Evolutionary conservation across 2,797 vertebrate genomes (phyloP), one percentile per base, ranked within the genome.

Genomic region (Mareca strepera): DNA sequence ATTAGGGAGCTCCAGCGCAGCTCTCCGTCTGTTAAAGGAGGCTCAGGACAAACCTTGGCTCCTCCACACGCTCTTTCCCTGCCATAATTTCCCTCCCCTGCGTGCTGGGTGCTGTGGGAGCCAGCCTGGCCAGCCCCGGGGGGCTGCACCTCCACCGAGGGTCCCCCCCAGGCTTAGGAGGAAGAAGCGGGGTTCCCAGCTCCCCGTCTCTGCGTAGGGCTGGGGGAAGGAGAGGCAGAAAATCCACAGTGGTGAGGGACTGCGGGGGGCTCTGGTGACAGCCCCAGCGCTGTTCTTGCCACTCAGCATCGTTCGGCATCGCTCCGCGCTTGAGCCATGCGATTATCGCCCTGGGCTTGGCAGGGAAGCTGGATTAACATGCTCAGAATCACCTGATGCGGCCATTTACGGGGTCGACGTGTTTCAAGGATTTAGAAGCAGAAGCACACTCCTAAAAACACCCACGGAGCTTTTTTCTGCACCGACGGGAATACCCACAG

Each of bases 361-460:
- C 88, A 92, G 94, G 92, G 91, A 96, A 94, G 94, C 95, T 93
- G 96, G 96, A 97, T 97, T 97, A 97, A 94, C 92, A 82, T 86
- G 88, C 96, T 96, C 75, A 93, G 67, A 88, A 92, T 93, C 95
- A 97, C 93, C 95, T 96, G 94, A 97, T 93, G 95, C 41, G 73
- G 96, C 92, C 92, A 91, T 96, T 96, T 93, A 93, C 82, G 91
- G 94, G 95, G 95, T 95, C 93, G 96, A 67, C 56, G 86, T 86
- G 86, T 79, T 95, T 80, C 93, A 94, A 93, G 93, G 94, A 96
- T 96, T 96, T 96, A 90, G 89, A 80, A 88, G 82, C 52, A 84
- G 87, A 94, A 94, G 93, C 21, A 81, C 77, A 59, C n/a, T 7
- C 62, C 95, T 41, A 63, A 91, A 92, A 92, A 92, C 82, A 78